phyloP scores from a whole-genome alignment of 2,888 invertebrate genomes.

The Cyclophora albipunctata region DNA sequence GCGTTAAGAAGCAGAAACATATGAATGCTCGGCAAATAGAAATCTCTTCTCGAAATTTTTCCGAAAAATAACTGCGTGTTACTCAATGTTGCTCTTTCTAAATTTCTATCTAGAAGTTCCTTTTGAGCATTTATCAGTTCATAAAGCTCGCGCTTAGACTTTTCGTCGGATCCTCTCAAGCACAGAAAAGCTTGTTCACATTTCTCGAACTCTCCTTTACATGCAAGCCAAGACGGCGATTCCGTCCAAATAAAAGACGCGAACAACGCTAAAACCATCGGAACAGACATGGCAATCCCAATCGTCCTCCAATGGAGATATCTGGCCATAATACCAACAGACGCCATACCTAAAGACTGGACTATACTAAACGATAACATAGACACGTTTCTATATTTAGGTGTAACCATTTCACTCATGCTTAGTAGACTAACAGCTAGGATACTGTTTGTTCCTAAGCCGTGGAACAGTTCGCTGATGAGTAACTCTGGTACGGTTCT shows the following conservation, averaged over 20 bases:
- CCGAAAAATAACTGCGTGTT: background rate
- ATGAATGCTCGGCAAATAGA: slow-evolving; percentile 12
- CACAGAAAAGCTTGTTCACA: slow-evolving; percentile 12
- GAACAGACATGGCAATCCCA: slow-evolving; percentile 9
- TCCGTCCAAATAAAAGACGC: slow-evolving; percentile 16
- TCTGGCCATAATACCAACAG: slow-evolving; percentile 8
- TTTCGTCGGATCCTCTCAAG: slow-evolving; percentile 12
- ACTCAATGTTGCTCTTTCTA: background rate
- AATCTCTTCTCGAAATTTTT: slow-evolving; percentile 7
- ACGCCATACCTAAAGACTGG: slow-evolving; percentile 16
- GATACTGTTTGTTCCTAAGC: slow-evolving; percentile 19
- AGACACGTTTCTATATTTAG: slow-evolving; percentile 16
- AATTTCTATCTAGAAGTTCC: background rate
- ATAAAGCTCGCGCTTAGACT: slow-evolving; percentile 11
- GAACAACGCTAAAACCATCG: slow-evolving; percentile 7
- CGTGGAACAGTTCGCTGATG: slow-evolving; percentile 19
- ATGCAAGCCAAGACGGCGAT: slow-evolving; percentile 21
- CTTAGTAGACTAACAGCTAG: slow-evolving; percentile 12
- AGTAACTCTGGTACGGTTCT: slow-evolving; percentile 8
- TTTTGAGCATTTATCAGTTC: slow-evolving; percentile 6
- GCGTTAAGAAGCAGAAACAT: slow-evolving; percentile 9
- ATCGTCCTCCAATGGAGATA: slow-evolving; percentile 19
- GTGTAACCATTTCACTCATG: slow-evolving; percentile 21
- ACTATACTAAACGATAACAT: slow-evolving; percentile 8
- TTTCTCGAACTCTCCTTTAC: slow-evolving; percentile 14